Percentiles rank a stretch among this genome's conserved stretches.
Evolutionary conservation across 2,113 vertebrate genomes (phyloP).

Genomic region (Tachuris rubrigastra): DNA sequence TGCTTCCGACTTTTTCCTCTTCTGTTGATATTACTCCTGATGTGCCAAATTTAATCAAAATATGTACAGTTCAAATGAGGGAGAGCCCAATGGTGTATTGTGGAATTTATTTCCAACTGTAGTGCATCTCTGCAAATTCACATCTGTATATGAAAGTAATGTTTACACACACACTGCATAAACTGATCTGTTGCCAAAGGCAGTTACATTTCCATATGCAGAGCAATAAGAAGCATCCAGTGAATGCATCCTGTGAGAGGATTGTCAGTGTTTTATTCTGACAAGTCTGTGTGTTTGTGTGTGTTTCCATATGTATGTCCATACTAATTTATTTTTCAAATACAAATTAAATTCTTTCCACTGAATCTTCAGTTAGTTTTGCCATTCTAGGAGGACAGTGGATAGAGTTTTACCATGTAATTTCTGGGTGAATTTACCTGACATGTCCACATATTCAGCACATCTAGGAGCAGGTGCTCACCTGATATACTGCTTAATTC

Average conservation of each 20-base stretch:
- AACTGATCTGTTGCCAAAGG: background rate
- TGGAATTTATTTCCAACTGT: background rate
- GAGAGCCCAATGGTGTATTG: background rate
- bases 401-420: background rate
- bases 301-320: background rate
- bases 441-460: fast-evolving
- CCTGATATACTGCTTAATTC: background rate
- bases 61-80: background rate
- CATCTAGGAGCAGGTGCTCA: background rate
- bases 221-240: background rate
- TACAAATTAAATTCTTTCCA: background rate
- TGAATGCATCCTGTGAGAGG: background rate
- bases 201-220: background rate
- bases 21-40: background rate
- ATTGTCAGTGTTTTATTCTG: background rate
- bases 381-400: background rate
- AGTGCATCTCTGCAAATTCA: background rate
- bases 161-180: background rate
- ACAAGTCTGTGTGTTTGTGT: background rate
- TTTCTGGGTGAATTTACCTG: background rate
- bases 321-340: background rate
- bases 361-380: background rate
- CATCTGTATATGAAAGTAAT: background rate
- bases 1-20: background rate
- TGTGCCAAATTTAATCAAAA: background rate